Conservation (phyloP, 2,797 vertebrate species). For the Mus minutoides region DNA sequence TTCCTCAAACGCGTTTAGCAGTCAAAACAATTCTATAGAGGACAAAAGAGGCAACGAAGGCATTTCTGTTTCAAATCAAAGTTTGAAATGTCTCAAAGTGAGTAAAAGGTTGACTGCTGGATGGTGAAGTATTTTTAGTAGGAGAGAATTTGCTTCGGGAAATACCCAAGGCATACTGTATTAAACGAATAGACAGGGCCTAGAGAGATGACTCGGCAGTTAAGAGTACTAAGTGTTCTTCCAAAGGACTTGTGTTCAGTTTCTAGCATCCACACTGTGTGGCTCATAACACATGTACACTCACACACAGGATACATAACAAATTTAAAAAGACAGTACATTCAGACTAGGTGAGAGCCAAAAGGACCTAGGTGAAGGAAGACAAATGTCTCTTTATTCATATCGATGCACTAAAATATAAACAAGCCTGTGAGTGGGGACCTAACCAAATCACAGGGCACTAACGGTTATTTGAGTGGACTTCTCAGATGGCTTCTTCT, state of each 20-base stretch:
- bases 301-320: background rate
- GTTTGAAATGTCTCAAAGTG: conserved; percentile 62
- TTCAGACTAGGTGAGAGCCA: background rate
- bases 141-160: conserved; percentile 44
- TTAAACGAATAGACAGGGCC: background rate
- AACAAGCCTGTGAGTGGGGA: background rate
- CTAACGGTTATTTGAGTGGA: background rate
- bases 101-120: conserved; percentile 40
- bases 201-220: background rate
- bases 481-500: conserved; percentile 32
- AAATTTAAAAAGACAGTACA: background rate
- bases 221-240: background rate
- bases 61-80: conserved; percentile 58
- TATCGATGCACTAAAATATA: background rate
- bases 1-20: conserved; percentile 6
- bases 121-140: conserved; percentile 54
- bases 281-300: background rate
- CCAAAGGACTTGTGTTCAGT: background rate
- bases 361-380: background rate
- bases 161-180: background rate
- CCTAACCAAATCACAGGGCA: background rate
- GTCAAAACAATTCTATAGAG: conserved; percentile 63
- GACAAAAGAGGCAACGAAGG: background rate
- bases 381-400: background rate
- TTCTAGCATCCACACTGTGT: background rate